Conservation (phyloP, 2,797 vertebrate species). For the Pseudocheirus occidentalis region DNA sequence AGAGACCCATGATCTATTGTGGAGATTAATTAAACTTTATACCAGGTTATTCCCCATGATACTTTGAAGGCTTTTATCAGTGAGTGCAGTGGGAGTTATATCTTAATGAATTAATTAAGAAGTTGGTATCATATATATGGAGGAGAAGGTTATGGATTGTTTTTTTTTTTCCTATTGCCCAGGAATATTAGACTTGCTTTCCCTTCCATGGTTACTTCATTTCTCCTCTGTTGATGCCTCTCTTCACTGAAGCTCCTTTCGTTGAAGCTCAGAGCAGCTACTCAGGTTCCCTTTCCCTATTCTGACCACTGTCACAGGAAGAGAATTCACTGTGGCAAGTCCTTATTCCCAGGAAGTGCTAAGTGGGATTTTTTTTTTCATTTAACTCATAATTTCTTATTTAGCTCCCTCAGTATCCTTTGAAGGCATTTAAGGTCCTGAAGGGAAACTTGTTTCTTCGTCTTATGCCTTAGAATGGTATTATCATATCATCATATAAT, state of each 20-base stretch:
- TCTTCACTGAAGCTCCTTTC: background rate
- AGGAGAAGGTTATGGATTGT: background rate
- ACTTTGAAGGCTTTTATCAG: background rate
- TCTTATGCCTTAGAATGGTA: background rate
- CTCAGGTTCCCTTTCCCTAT: background rate
- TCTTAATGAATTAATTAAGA: background rate
- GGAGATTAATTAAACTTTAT: background rate
- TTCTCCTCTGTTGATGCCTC: background rate
- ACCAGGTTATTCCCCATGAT: background rate
- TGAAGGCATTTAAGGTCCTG: background rate
- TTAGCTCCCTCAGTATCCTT: background rate
- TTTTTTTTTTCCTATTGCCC: background rate
- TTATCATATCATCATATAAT: background rate
- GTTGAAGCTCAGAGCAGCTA: background rate
- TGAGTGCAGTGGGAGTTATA: background rate
- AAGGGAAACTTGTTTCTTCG: background rate
- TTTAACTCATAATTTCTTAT: background rate
- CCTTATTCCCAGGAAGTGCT: background rate
- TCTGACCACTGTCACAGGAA: background rate
- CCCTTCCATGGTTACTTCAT: background rate
- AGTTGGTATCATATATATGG: background rate
- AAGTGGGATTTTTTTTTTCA: background rate
- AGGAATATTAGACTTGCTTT: background rate
- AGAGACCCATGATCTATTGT: background rate
- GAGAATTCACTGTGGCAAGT: background rate